Conservation (phyloP, 2,888 invertebrate species). For the Diogma glabrata region DNA sequence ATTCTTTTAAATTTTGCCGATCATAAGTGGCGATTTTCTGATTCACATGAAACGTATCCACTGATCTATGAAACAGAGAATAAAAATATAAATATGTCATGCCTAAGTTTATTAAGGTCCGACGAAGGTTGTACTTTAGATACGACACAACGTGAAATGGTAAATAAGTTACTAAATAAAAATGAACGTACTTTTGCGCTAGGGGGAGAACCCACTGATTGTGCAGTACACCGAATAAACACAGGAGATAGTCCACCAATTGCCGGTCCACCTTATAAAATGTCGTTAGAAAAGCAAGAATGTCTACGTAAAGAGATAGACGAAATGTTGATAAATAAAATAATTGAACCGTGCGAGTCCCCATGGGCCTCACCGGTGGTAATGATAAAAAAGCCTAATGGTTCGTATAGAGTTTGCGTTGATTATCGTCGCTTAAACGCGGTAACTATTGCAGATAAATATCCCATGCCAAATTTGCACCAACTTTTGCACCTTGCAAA, state of each 20-base stretch:
- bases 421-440: constrained; percentile 25
- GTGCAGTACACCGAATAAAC: neutral
- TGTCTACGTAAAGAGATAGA: constrained; percentile 8
- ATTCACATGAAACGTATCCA: constrained; percentile 3
- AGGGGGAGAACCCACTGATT: neutral
- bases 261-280: neutral
- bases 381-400: constrained; percentile 23
- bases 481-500: constrained; percentile 28
- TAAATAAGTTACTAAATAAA: neutral
- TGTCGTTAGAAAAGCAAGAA: neutral
- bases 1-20: constrained; percentile 23
- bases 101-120: neutral
- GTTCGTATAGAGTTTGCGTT: constrained; percentile 20
- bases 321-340: constrained; percentile 15
- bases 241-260: neutral
- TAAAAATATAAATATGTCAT: no score
- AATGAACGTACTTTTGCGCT: neutral
- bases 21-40: constrained; percentile 18
- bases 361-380: constrained; percentile 18
- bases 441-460: constrained; percentile 24
- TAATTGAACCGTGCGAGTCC: constrained; percentile 18
- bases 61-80: no score
- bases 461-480: constrained; percentile 32
- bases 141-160: neutral
- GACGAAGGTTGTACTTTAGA: neutral